Base-by-base conservation (phyloP, 2,797 vertebrate genomes). In the Aeoliscus strigatus region DNA sequence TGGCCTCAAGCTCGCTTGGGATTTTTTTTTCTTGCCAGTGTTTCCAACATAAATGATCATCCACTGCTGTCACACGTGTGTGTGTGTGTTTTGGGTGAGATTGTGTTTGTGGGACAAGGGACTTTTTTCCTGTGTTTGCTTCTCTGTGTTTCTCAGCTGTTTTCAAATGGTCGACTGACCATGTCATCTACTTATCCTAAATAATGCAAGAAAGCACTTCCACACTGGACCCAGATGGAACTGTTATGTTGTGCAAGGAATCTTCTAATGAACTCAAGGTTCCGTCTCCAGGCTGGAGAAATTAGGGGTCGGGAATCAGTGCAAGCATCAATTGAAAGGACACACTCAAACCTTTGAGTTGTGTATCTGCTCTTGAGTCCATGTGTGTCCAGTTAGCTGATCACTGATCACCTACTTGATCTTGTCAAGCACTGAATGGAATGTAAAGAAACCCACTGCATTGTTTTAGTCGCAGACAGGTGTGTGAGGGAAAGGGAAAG, bases 321-420 rank as follows among this genome's bases (percentile, higher is more conserved):
- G n/a, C n/a, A n/a, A n/a, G n/a, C n/a, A n/a, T n/a, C n/a, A n/a
- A n/a, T 25, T 25, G 9, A 25, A 9, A 25, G 9, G 24, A 3
- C 24, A 3, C 24, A 25, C 24, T 48, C 28, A 24, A 29, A 16
- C 27, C n/a, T n/a, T n/a, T n/a, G n/a, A n/a, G n/a, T n/a, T n/a
- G n/a, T n/a, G n/a, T n/a, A n/a, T n/a, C n/a, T n/a, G n/a, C n/a
- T n/a, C n/a, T n/a, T n/a, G n/a, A n/a, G n/a, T n/a, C n/a, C n/a
- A n/a, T n/a, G n/a, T n/a, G n/a, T n/a, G n/a, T n/a, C n/a, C n/a
- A n/a, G n/a, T n/a, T n/a, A n/a, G n/a, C n/a, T n/a, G n/a, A n/a
- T n/a, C n/a, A n/a, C n/a, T n/a, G n/a, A n/a, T n/a, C n/a, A n/a
- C n/a, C n/a, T n/a, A n/a, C n/a, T n/a, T n/a, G n/a, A n/a, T n/a